phyloP scores from a whole-genome alignment of 2,797 vertebrate species.

The Xenentodon cancila region DNA sequence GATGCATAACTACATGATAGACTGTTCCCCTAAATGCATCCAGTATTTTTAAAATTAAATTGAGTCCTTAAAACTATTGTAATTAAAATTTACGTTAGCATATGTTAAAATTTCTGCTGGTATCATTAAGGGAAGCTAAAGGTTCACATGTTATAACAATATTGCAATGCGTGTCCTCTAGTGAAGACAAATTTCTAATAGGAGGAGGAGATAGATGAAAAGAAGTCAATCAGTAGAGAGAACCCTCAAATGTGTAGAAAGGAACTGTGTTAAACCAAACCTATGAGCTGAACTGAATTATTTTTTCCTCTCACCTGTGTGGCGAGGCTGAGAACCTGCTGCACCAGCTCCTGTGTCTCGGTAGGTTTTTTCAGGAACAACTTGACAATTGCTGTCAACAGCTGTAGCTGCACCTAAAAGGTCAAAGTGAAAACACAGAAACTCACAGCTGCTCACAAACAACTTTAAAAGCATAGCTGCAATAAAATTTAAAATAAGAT shows the following conservation, averaged over 20 bases:
- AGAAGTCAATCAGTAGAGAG: background rate
- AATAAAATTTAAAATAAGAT: background rate
- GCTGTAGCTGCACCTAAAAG: slow-evolving; percentile 92
- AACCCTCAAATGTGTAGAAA: background rate
- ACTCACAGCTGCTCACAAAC: slow-evolving; percentile 8
- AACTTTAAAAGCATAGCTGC: background rate
- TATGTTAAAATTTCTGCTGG: too few relatives aligned
- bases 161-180: too few relatives aligned
- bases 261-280: too few relatives aligned
- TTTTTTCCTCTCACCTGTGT: slow-evolving; percentile 87
- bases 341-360: slow-evolving; percentile 96
- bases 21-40: too few relatives aligned
- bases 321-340: slow-evolving; percentile 96
- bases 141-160: too few relatives aligned
- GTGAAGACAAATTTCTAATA: slow-evolving; percentile 3
- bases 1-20: too few relatives aligned
- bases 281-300: too few relatives aligned
- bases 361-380: slow-evolving; percentile 98
- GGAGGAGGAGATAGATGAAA: background rate
- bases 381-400: slow-evolving; percentile 96
- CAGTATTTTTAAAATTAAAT: too few relatives aligned
- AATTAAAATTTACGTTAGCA: too few relatives aligned
- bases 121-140: too few relatives aligned
- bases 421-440: slow-evolving; percentile 5
- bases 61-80: too few relatives aligned